phyloP scores from a whole-genome alignment of 2,888 invertebrate genomes.

The Meteorus colon region DNA sequence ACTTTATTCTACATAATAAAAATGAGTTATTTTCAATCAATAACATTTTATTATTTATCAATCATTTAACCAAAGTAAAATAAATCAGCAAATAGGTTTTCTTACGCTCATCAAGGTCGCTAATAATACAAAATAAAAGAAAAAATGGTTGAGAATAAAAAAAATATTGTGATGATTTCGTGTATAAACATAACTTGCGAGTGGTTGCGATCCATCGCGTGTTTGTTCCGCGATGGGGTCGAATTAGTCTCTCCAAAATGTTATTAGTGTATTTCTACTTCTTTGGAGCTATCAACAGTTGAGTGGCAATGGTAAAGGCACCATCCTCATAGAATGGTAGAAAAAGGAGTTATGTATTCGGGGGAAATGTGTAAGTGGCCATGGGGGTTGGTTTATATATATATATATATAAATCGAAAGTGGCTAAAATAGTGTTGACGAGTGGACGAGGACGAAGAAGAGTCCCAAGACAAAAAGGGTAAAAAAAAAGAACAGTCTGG shows the following conservation, averaged over 20 bases:
- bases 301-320: conserved; percentile 26
- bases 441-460: conserved; percentile 48
- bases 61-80: too few species aligned
- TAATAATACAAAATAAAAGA: background rate
- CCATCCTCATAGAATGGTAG: conserved; percentile 5
- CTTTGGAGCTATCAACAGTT: background rate
- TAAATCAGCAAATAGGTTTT: too few species aligned
- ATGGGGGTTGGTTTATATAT: background rate
- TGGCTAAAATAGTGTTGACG: conserved; percentile 54
- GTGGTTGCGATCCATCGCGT: conserved; percentile 29
- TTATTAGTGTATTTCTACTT: conserved; percentile 43
- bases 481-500: conserved; percentile 48
- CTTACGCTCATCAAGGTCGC: too few species aligned
- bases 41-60: too few species aligned
- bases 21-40: too few species aligned
- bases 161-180: background rate
- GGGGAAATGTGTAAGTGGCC: conserved; percentile 32
- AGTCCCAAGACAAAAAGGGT: conserved; percentile 52
- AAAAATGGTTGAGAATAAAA: background rate
- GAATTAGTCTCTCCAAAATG: conserved; percentile 49
- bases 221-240: conserved; percentile 44
- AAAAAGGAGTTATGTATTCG: conserved; percentile 19
- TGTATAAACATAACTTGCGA: background rate
- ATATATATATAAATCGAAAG: conserved; percentile 37
- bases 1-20: too few species aligned